phyloP scores from a whole-genome alignment of 2,113 vertebrate genomes.

The Boleophthalmus pectinirostris region DNA sequence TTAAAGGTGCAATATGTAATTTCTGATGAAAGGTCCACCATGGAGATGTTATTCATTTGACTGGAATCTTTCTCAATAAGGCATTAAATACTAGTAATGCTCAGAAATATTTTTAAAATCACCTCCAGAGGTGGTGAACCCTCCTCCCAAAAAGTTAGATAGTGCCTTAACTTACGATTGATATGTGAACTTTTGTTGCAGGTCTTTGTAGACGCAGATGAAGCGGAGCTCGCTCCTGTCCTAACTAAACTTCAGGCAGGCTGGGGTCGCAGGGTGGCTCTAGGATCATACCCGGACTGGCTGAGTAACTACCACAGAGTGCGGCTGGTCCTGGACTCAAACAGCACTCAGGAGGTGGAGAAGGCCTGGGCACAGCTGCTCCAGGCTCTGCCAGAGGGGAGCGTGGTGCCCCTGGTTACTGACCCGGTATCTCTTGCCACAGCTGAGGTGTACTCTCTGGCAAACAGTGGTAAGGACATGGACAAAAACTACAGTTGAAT shows the following conservation, averaged over 20 bases:
- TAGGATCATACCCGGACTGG: constrained; percentile 97
- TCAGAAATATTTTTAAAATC: no score
- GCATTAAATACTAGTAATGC: no score
- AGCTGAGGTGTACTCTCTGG: constrained; percentile 82
- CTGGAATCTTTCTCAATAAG: no score
- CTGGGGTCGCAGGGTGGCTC: constrained; percentile 76
- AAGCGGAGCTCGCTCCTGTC: constrained; percentile 76
- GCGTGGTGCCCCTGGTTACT: constrained; percentile 77
- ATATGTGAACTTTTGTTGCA: background rate
- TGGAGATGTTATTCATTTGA: no score
- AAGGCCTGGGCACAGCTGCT: constrained; percentile 78
- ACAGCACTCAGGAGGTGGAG: constrained; percentile 81
- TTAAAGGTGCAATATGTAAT: background rate
- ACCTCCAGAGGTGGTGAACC: no score
- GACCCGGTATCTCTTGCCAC: constrained; percentile 79
- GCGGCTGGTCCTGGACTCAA: constrained; percentile 86
- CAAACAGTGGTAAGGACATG: constrained; percentile 80
- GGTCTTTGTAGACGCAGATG: constrained; percentile 83
- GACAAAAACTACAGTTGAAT: background rate
- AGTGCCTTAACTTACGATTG: no score
- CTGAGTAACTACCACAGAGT: constrained; percentile 90
- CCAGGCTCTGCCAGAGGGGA: constrained; percentile 76
- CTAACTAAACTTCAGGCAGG: constrained; percentile 74
- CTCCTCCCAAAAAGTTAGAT: no score
- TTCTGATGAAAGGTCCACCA: no score